These are phyloP conservation scores for Pheucticus melanocephalus DNA, from an alignment of 2,113 vertebrate genomes.

Conservation along the genomic window DNA sequence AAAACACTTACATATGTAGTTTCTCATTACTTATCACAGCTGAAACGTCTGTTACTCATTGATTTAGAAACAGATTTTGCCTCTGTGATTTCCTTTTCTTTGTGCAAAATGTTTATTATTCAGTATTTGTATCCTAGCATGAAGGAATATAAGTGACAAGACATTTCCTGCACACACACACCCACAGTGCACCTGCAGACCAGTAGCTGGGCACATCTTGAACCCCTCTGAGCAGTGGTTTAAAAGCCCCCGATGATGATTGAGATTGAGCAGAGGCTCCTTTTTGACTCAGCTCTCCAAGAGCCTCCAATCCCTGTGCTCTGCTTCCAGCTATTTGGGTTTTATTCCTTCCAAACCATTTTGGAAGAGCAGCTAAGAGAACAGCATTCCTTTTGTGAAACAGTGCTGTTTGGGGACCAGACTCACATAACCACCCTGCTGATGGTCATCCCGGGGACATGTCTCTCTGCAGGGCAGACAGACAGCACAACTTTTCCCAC, in stretches of 20 bases:
- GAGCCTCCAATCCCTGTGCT: background rate
- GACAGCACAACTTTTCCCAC: rapidly evolving
- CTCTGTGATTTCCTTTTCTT: background rate
- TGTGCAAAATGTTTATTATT: background rate
- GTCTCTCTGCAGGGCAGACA: background rate
- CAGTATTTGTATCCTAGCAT: background rate
- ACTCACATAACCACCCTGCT: rapidly evolving
- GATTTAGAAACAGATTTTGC: constrained; percentile 8
- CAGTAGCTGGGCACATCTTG: background rate
- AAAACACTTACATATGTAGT: constrained; percentile 24
- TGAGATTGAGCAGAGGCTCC: background rate
- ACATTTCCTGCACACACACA: background rate
- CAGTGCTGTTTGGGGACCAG: background rate
- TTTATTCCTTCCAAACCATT: background rate
- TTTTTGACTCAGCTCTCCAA: background rate
- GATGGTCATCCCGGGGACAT: rapidly evolving
- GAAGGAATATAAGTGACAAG: background rate
- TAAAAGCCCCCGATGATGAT: rapidly evolving
- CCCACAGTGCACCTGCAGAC: background rate
- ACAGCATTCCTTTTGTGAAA: background rate
- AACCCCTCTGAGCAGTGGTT: background rate
- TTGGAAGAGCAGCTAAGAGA: background rate
- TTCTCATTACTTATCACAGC: background rate
- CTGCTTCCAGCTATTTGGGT: background rate
- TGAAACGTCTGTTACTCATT: background rate